Evolutionary conservation across 2,888 invertebrate species (phyloP), one percentile per base, ranked within the genome.

Genomic region (Meiosimyza platycephala): DNA sequence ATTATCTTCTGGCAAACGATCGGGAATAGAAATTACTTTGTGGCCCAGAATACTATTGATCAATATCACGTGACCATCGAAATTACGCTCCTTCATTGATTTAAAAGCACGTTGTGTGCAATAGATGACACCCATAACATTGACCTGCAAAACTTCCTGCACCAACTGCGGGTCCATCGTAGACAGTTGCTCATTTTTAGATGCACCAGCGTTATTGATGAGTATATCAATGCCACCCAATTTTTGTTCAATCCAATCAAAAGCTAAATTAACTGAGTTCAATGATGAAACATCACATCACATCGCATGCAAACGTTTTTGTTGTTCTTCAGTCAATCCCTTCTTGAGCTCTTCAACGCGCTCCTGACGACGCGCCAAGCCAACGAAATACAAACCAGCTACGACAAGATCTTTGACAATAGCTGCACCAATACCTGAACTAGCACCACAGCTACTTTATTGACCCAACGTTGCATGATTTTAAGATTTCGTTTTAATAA

Each of bases 371-470:
- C 90, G 81, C 0, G 89, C 89, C 75, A 90, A 82, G 0, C 89
- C 90, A 1, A 90, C 86, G 0, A 91, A 90, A 55, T 86, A 86
- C 76, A 91, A 76, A 1, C 90, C 91, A n/a, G 84, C 81, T 51
- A 84, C 79, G 1, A 88, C 86, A 22, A 90, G 81, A 65, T 86
- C 84, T 63, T 82, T 81, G n/a, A 84, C 83, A 64, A 88, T 84
- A 1, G 87, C 88, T 1, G 88, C 88, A 6, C 90, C 91, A 73
- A 91, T 91, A 1, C 91, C 91, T 0, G 88, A 86, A 80, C 91
- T 91, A 13, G 90, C 91, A 1, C 91, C 54, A 91, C 87, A 0
- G 90, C 91, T 0, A 90, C 88, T 77, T 89, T 89, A 72, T 90
- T 90, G 1, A 79, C 78, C 91, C 91, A 91, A 47, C 90, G 89